Conservation (phyloP, 2,113 vertebrate genomes). For the Blennius ocellaris region DNA sequence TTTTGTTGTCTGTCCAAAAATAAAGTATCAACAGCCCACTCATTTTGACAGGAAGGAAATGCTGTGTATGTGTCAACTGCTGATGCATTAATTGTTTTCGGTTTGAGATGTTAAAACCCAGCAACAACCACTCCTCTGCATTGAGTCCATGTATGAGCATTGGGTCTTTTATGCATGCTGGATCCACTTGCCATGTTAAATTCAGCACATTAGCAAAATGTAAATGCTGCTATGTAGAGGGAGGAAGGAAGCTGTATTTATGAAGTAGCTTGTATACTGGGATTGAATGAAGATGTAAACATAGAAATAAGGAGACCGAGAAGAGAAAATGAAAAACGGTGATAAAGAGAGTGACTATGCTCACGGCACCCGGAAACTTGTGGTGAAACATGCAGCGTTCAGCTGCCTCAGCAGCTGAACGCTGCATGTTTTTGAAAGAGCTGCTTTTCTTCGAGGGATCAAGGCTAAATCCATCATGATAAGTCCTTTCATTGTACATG, state of each 20-base stretch:
- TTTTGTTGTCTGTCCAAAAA: constrained; percentile 61
- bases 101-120: background rate
- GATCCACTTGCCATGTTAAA: background rate
- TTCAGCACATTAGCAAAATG: background rate
- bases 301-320: background rate
- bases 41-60: constrained; percentile 75
- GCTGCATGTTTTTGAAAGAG: constrained; percentile 23
- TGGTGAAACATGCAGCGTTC: constrained; percentile 53
- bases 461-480: constrained; percentile 54
- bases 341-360: constrained; percentile 5
- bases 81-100: constrained; percentile 16
- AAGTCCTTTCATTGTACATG: constrained; percentile 44
- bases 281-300: background rate
- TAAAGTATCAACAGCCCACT: constrained; percentile 67
- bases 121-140: no score
- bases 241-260: background rate
- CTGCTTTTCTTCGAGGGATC: constrained; percentile 56
- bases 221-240: background rate
- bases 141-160: background rate
- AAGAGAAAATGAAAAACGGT: background rate
- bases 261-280: background rate
- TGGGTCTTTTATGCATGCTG: background rate
- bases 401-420: no score
- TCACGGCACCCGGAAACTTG: constrained; percentile 66
- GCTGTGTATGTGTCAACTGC: constrained; percentile 40